phyloP scores from a whole-genome alignment of 2,888 invertebrate genomes.

The Liposcelis brunnea region DNA sequence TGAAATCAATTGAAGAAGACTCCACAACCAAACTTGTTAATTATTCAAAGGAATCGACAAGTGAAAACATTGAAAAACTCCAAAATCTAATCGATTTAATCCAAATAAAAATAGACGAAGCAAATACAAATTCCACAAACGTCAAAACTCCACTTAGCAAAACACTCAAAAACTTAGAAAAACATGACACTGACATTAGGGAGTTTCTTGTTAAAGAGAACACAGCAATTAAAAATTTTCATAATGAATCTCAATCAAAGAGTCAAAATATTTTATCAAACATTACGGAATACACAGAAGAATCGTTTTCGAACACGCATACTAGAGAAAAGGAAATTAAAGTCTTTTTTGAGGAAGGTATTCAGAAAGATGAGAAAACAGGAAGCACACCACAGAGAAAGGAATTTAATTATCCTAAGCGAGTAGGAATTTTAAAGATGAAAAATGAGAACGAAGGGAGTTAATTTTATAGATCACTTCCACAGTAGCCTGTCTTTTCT shows the following conservation, averaged over 20 bases:
- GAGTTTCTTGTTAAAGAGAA: not conserved
- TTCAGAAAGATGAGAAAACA: not conserved
- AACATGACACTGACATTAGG: not conserved
- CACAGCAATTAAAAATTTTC: not conserved
- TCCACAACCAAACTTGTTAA: too few species aligned
- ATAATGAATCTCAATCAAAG: not conserved
- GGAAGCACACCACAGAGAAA: constrained; percentile 2
- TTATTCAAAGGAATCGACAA: too few species aligned
- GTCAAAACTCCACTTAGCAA: too few species aligned
- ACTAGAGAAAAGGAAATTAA: not conserved
- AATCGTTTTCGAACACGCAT: not conserved
- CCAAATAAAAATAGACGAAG: too few species aligned
- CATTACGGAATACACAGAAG: not conserved
- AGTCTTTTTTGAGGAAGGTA: not conserved
- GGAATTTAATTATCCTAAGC: not conserved
- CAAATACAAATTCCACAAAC: too few species aligned
- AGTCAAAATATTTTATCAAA: not conserved
- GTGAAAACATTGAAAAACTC: too few species aligned
- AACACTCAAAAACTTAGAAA: too few species aligned
- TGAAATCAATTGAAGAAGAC: too few species aligned
- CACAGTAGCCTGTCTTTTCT: too few species aligned
- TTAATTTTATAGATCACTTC: too few species aligned
- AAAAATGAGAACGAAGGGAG: too few species aligned
- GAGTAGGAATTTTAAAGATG: not conserved
- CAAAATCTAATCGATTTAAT: too few species aligned